phyloP scores from a whole-genome alignment of 2,797 vertebrate species.

The Notolabrus celidotus region DNA sequence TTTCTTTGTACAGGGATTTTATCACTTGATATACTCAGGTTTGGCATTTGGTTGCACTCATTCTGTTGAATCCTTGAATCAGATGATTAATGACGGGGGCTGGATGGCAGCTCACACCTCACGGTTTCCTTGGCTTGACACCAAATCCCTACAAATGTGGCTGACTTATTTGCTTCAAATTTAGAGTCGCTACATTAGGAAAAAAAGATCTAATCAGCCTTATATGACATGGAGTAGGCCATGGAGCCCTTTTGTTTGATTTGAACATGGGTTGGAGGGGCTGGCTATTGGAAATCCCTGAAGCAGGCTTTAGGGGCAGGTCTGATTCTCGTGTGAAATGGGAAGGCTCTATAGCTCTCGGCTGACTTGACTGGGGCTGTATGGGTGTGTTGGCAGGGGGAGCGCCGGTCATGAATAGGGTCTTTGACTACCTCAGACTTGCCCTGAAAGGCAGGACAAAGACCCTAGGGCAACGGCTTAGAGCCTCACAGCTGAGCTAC shows the following conservation, averaged over 20 bases:
- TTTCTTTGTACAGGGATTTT: constrained; percentile 50
- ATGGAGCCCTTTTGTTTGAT: constrained; percentile 84
- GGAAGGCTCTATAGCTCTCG: constrained; percentile 86
- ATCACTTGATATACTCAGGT: constrained; percentile 57
- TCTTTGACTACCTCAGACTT: constrained; percentile 89
- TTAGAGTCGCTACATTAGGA: constrained; percentile 71
- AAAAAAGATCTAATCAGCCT: constrained; percentile 81
- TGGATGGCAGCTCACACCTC: constrained; percentile 55
- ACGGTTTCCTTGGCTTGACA: constrained; percentile 51
- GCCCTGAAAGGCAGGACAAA: constrained; percentile 90
- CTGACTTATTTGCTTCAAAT: constrained; percentile 76
- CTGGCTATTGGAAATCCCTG: constrained; percentile 86
- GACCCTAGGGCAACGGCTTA: constrained; percentile 87
- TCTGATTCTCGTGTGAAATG: constrained; percentile 89
- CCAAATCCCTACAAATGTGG: constrained; percentile 71
- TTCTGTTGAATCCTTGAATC: constrained; percentile 17
- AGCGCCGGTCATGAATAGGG: constrained; percentile 86
- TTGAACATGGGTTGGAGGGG: constrained; percentile 82
- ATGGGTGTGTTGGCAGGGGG: constrained; percentile 88
- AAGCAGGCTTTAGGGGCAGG: constrained; percentile 88
- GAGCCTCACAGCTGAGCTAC: constrained; percentile 87
- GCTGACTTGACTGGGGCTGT: constrained; percentile 87
- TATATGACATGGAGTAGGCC: constrained; percentile 82
- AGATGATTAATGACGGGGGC: constrained; percentile 16
- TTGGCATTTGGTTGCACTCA: constrained; percentile 1